A percentile compares a stretch with the other conserved stretches of the same genome.
Conservation (phyloP, 1,140 invertebrate species). For the Aphaenogaster rudis region DNA sequence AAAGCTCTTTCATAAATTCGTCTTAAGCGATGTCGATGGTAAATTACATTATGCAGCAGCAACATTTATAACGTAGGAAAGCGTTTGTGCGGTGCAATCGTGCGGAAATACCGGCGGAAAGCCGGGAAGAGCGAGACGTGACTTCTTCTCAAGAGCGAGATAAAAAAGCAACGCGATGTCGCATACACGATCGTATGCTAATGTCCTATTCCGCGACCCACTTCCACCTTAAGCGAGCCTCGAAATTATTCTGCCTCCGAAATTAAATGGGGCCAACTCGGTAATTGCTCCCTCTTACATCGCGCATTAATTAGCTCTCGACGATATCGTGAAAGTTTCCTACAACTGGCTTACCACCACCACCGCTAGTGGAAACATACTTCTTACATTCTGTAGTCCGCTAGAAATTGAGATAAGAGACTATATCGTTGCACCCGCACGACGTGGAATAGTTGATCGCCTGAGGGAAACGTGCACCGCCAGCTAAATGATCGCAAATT, state of each 20-base stretch:
- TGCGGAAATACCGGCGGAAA: slow-evolving; percentile 41
- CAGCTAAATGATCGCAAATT: slow-evolving; percentile 27
- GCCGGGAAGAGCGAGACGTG: slow-evolving; percentile 34
- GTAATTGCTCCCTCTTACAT: slow-evolving; percentile 77
- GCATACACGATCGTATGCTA: slow-evolving; percentile 66
- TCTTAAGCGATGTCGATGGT: slow-evolving; percentile 44
- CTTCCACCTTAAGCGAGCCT: slow-evolving; percentile 57
- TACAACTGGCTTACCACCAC: slow-evolving; percentile 62
- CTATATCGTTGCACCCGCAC: neutral
- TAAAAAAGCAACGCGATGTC: slow-evolving; percentile 54
- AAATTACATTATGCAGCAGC: slow-evolving; percentile 57
- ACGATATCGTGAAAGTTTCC: slow-evolving; percentile 77
- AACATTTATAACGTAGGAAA: slow-evolving; percentile 10
- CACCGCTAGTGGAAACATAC: slow-evolving; percentile 56
- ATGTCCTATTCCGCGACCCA: slow-evolving; percentile 65
- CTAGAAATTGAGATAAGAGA: slow-evolving; percentile 51
- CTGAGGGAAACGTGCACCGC: neutral
- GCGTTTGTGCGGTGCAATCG: slow-evolving; percentile 25
- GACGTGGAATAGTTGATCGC: slow-evolving; percentile 36
- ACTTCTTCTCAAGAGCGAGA: slow-evolving; percentile 28
- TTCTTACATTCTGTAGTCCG: slow-evolving; percentile 65
- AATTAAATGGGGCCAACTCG: slow-evolving; percentile 70
- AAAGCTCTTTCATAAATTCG: slow-evolving; percentile 44
- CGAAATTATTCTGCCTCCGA: slow-evolving; percentile 66
- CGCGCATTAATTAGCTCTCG: slow-evolving; percentile 77